Evolutionary conservation across 2,113 vertebrate genomes (phyloP).

Genomic region (Nothoprocta perdicaria): DNA sequence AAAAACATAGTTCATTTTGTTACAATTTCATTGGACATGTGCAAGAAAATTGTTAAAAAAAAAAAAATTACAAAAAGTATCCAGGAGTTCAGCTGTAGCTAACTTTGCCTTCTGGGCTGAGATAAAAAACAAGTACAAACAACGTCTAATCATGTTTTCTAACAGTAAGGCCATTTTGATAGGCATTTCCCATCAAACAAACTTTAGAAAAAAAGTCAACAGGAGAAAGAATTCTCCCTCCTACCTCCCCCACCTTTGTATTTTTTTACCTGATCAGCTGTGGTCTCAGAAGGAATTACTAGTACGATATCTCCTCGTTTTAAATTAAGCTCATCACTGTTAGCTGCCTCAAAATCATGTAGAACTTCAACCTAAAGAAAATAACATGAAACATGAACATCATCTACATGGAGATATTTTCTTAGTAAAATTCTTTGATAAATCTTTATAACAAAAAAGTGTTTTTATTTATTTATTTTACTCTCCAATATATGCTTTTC

Average conservation of each 20-base stretch:
- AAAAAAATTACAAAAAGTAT: neutral
- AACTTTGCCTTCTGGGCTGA: neutral
- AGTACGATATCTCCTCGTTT: slow-evolving; percentile 90
- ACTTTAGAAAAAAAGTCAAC: neutral
- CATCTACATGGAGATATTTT: neutral
- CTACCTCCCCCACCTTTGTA: neutral
- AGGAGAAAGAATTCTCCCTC: neutral
- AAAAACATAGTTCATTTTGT: neutral
- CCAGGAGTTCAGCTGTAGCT: neutral
- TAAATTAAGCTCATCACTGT: slow-evolving; percentile 91
- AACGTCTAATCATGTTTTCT: neutral
- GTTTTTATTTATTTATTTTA: neutral
- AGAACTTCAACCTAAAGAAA: slow-evolving; percentile 88
- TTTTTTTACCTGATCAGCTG: slow-evolving; percentile 90
- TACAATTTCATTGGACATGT: neutral
- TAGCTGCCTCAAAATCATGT: slow-evolving; percentile 96
- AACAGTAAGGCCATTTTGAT: neutral
- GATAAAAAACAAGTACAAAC: neutral
- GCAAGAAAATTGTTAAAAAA: neutral
- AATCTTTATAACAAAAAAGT: neutral
- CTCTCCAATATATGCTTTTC: neutral
- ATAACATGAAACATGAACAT: neutral
- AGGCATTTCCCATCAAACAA: neutral
- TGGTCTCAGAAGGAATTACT: slow-evolving; percentile 87
- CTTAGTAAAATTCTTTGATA: neutral